Conservation (phyloP, 2,113 vertebrate species). For the Alethe diademata region DNA sequence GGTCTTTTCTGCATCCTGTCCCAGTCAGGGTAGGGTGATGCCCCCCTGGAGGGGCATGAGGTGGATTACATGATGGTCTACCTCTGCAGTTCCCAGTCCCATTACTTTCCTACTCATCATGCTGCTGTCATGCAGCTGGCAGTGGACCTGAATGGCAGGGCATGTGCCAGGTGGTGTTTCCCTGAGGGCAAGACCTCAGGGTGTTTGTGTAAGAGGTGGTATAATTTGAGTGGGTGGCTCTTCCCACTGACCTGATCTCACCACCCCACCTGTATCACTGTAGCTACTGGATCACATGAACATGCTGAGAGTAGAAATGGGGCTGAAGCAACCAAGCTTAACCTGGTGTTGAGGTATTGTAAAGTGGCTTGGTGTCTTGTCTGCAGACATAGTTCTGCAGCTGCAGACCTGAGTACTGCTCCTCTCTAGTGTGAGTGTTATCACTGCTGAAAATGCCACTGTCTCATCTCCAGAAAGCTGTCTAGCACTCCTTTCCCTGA, state of each 20-base stretch:
- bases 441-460: neutral
- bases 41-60: accelerated
- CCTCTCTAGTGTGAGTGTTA: neutral
- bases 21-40: neutral
- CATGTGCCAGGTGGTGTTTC: neutral
- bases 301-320: neutral
- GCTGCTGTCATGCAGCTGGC: neutral
- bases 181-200: neutral
- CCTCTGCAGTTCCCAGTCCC: neutral
- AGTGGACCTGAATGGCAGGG: accelerated
- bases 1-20: neutral
- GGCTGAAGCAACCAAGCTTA: neutral
- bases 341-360: no score
- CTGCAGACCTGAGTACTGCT: neutral
- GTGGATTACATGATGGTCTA: neutral
- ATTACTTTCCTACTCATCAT: neutral
- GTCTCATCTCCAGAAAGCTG: neutral
- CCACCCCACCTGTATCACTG: neutral
- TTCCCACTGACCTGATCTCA: neutral
- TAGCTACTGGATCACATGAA: neutral
- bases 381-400: neutral
- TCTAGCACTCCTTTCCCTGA: neutral
- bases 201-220: neutral
- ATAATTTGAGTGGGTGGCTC: neutral
- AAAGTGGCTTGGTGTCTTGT: neutral